These are phyloP conservation scores for Enteromius anoplus DNA, from an alignment of 2,797 vertebrate species.

Conservation along the genomic window DNA sequence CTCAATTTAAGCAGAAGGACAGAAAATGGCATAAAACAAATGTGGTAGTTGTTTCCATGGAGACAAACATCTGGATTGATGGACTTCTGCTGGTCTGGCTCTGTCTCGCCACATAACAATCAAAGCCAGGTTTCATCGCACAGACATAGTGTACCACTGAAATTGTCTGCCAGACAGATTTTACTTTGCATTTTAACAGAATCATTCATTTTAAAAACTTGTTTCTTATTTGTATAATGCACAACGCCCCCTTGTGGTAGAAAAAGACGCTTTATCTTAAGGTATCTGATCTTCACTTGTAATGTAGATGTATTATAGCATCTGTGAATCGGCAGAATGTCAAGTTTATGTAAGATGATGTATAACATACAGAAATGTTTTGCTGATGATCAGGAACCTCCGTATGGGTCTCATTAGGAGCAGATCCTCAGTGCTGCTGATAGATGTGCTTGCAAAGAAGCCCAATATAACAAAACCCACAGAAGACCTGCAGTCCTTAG, in stretches of 20 bases:
- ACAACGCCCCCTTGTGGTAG: conserved; percentile 43
- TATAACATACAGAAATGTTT: conserved; percentile 37
- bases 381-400: conserved; percentile 36
- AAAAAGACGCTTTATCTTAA: neutral
- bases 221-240: neutral
- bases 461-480: neutral
- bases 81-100: neutral
- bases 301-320: conserved; percentile 5
- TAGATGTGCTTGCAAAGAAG: neutral
- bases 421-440: neutral
- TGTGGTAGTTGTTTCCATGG: conserved; percentile 16
- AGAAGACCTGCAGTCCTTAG: neutral
- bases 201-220: neutral
- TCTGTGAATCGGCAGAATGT: conserved; percentile 31
- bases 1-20: neutral
- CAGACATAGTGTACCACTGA: neutral
- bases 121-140: neutral
- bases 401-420: conserved; percentile 51
- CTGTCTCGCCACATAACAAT: neutral
- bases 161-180: neutral
- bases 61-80: conserved; percentile 15
- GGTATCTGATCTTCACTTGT: neutral
- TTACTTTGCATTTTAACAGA: neutral
- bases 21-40: neutral
- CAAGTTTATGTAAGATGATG: conserved; percentile 39